Percentiles rank a stretch among this genome's conserved stretches.
Conservation (phyloP, 2,888 invertebrate genomes). For the Lasius fuliginosus region DNA sequence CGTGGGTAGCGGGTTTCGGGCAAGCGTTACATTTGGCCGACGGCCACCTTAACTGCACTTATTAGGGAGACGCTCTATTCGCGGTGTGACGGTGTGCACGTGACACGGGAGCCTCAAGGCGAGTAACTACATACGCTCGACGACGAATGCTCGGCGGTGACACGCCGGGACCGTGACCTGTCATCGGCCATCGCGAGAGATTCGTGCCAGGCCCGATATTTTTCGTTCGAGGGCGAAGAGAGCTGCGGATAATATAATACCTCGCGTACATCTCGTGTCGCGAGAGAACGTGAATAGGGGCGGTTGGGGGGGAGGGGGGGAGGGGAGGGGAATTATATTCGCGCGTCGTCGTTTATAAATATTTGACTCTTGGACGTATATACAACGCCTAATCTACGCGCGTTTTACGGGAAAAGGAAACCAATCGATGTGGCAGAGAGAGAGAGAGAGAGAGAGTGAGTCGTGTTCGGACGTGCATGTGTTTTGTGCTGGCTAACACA, state of each 20-base stretch:
- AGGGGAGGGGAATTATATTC: background rate
- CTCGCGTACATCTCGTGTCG: background rate
- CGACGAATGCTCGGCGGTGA: constrained; percentile 55
- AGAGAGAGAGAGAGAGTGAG: no score
- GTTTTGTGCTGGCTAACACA: constrained; percentile 36
- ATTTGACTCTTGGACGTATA: constrained; percentile 26
- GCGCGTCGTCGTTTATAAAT: constrained; percentile 22
- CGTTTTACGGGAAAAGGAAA: background rate
- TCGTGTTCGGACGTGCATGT: constrained; percentile 6
- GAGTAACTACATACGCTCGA: constrained; percentile 62
- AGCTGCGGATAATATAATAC: background rate
- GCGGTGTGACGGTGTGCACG: constrained; percentile 54
- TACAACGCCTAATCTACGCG: background rate
- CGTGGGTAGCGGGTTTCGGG: constrained; percentile 7
- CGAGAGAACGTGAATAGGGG: background rate
- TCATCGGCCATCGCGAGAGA: constrained; percentile 43
- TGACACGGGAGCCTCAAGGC: constrained; percentile 69
- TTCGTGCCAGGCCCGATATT: constrained; percentile 42
- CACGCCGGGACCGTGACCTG: constrained; percentile 65
- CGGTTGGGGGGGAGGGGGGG: no score
- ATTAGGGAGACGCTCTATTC: constrained; percentile 72
- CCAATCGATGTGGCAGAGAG: background rate
- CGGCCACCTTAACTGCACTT: constrained; percentile 76
- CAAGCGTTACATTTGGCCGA: constrained; percentile 71
- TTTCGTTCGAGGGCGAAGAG: background rate